phyloP scores from a whole-genome alignment of 2,113 vertebrate genomes.

The Casuarius casuarius region DNA sequence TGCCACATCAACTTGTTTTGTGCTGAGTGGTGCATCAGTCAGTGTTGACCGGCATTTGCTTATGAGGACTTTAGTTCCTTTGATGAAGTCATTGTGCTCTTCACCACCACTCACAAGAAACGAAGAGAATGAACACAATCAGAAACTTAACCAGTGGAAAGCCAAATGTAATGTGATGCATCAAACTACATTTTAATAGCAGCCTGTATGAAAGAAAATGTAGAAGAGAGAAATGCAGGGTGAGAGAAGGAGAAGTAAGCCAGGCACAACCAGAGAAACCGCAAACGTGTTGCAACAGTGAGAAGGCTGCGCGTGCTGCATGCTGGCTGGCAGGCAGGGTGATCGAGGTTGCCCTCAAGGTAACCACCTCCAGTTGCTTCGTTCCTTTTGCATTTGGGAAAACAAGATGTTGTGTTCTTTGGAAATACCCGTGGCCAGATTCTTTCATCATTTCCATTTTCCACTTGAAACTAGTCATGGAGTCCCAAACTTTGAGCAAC shows the following conservation, averaged over 20 bases:
- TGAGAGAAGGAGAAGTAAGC: background rate
- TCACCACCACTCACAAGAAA: background rate
- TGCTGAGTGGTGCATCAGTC: background rate
- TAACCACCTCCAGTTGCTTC: background rate
- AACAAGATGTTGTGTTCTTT: background rate
- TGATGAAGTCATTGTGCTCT: background rate
- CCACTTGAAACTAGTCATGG: background rate
- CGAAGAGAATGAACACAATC: background rate
- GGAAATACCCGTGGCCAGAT: background rate
- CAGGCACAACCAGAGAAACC: background rate
- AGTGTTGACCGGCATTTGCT: background rate
- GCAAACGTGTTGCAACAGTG: rapidly evolving
- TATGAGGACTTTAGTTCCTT: background rate
- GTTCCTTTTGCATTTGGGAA: background rate
- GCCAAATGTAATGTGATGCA: background rate
- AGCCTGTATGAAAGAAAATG: background rate
- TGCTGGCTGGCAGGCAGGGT: background rate
- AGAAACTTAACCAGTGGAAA: background rate
- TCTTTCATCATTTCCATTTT: background rate
- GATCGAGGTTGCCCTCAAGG: background rate
- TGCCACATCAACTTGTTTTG: background rate
- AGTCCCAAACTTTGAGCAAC: background rate
- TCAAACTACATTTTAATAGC: background rate
- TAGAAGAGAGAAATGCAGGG: background rate
- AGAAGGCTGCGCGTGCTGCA: background rate